These are phyloP conservation scores for Alitta virens DNA, from an alignment of 2,888 invertebrate species.

Conservation along the genomic window DNA sequence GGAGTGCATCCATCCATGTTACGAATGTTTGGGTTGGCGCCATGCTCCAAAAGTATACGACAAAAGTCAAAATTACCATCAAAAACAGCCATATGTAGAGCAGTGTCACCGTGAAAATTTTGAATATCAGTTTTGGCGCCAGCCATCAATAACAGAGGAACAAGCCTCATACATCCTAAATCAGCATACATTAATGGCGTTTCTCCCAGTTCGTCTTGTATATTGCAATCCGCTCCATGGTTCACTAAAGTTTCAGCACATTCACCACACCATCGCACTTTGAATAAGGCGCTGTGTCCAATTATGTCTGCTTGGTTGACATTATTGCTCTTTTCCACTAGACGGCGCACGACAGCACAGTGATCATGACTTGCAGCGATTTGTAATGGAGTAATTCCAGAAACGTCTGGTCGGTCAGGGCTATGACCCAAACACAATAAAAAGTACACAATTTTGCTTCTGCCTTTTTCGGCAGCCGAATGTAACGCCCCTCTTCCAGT, in stretches of 20 bases:
- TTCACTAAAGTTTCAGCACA: slow-evolving; percentile 6
- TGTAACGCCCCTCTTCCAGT: slow-evolving; percentile 5
- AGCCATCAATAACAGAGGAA: slow-evolving; percentile 28
- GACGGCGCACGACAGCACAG: slow-evolving; percentile 10
- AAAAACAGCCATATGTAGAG: slow-evolving; percentile 47
- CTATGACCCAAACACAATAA: slow-evolving; percentile 7
- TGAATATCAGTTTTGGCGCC: background rate
- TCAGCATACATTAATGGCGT: slow-evolving; percentile 28
- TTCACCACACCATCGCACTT: slow-evolving; percentile 14
- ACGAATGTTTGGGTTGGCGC: slow-evolving; percentile 45
- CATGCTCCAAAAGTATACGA: slow-evolving; percentile 38
- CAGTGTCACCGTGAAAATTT: slow-evolving; percentile 37
- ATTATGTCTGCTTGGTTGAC: slow-evolving; percentile 7
- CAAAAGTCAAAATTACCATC: slow-evolving; percentile 38
- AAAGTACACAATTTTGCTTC: background rate
- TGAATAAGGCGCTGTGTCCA: slow-evolving; percentile 18
- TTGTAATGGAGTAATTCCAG: slow-evolving; percentile 16
- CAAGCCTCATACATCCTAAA: slow-evolving; percentile 85
- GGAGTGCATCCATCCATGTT: slow-evolving; percentile 29
- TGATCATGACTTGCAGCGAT: slow-evolving; percentile 19
- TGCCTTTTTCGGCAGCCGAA: slow-evolving; percentile 11
- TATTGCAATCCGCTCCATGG: slow-evolving; percentile 3
- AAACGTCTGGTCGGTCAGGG: slow-evolving; percentile 9
- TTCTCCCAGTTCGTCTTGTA: slow-evolving; percentile 6
- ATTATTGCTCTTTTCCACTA: slow-evolving; percentile 2